Evolutionary conservation across 2,888 invertebrate genomes (phyloP), one percentile per base, ranked within the genome.

Genomic region (Galeruca laticollis): DNA sequence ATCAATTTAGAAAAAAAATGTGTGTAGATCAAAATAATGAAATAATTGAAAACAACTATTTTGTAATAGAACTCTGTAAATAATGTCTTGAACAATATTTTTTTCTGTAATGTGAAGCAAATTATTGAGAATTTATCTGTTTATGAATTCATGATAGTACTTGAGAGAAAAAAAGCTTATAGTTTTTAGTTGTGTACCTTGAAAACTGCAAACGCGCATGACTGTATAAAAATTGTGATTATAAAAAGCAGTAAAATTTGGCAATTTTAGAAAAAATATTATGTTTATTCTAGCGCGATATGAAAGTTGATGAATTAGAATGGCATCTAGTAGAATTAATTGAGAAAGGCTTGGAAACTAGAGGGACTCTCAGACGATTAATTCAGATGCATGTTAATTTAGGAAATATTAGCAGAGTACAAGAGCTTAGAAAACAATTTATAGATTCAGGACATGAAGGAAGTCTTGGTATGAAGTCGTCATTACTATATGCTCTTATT

Each of bases 311-410:
- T 21, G 87, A 90, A 60, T 82, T 93, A 1, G 89, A 90, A 74
- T 88, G 88, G 1, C 92, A 93, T 80, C 83, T 93, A 0, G 82
- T 85, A 5, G 92, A 93, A 77, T 81, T 93, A n/a, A 89, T 90
- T 80, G 85, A 88, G 37, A 92, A 92, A 77, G 86, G 88, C 21
- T 87, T 92, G 87, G 91, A 92, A 84, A 88, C 89, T 0, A 87
- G 92, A 4, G 92, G 92, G 0, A 88, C 91, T 0, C 79, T 93
- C 3, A 85, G 93, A 6, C 88, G 88, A 68, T 79, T 93, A 6
- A 83, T 93, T 1, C 90, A 90, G 73, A 77, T 86, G 40, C 87
- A 90, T 73, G 89, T 90, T 56, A 87, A 87, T 20, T 85, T 87
- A 0, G 89, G 89, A 0, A 88, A 90, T 75, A 75, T 89, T 5